Evolutionary conservation across 2,113 vertebrate genomes (phyloP).

Genomic region (Brachionichthys hirsutus): DNA sequence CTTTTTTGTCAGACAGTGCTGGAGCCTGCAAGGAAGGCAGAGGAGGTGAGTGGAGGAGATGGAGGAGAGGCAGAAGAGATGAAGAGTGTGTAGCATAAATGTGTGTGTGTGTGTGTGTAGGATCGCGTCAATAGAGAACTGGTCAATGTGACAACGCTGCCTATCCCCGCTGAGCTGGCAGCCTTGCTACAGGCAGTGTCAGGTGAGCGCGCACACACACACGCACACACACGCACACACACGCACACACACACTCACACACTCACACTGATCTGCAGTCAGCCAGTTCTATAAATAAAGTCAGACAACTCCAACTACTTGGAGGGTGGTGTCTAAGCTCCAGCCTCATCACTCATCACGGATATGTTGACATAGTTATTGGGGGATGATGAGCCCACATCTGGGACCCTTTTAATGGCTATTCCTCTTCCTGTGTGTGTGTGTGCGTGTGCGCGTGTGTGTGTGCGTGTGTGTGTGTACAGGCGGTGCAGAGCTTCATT

Average conservation of each 20-base stretch:
- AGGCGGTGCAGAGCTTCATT: constrained; percentile 72
- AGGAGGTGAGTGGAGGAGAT: constrained; percentile 75
- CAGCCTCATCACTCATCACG: too few species aligned
- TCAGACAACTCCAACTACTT: background rate
- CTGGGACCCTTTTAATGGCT: too few species aligned
- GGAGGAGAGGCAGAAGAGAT: background rate
- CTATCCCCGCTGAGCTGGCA: constrained; percentile 87
- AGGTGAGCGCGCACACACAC: constrained; percentile 68
- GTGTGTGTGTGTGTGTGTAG: constrained; percentile 62
- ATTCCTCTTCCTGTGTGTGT: constrained; percentile 26
- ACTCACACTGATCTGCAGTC: constrained; percentile 9
- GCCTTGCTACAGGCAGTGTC: constrained; percentile 81
- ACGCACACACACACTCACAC: constrained; percentile 17
- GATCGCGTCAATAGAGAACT: constrained; percentile 89
- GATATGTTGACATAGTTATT: too few species aligned
- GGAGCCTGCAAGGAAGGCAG: constrained; percentile 75
- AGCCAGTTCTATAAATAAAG: constrained; percentile 19
- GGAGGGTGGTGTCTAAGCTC: too few species aligned
- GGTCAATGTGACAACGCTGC: constrained; percentile 88
- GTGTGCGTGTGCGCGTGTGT: constrained; percentile 33
- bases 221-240: constrained; percentile 20
- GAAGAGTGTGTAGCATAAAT: constrained; percentile 6
- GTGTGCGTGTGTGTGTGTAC: constrained; percentile 34
- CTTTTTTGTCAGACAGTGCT: constrained; percentile 76
- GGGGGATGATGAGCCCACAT: too few species aligned